Conservation (phyloP, 2,797 vertebrate species). For the Argyrosomus regius region DNA sequence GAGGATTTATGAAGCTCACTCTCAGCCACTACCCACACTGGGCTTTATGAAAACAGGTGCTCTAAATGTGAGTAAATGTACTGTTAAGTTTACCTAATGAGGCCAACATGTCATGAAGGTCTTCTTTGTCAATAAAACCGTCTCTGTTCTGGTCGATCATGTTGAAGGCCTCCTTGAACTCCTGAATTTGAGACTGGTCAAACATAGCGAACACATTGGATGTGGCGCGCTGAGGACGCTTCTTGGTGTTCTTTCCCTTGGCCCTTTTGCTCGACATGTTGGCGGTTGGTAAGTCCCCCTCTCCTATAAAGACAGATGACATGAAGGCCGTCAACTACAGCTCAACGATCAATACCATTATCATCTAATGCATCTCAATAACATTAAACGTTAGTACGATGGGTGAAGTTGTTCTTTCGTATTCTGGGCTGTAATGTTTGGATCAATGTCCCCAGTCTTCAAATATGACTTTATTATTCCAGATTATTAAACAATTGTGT, state of each 20-base stretch:
- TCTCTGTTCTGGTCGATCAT: slow-evolving; percentile 99
- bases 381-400: not conserved
- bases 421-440: not conserved
- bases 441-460: not conserved
- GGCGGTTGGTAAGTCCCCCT: slow-evolving; percentile 44
- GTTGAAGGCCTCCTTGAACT: slow-evolving; percentile 98
- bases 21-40: not conserved
- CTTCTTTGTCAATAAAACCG: slow-evolving; percentile 97
- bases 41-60: not conserved
- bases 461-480: not conserved
- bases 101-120: slow-evolving; percentile 96
- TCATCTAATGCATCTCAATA: not conserved
- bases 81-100: slow-evolving; percentile 88
- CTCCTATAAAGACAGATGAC: slow-evolving; percentile 38
- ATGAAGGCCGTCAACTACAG: not conserved
- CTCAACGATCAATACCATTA: not conserved
- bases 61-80: slow-evolving; percentile 3
- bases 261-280: slow-evolving; percentile 96
- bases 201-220: slow-evolving; percentile 99
- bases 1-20: not conserved
- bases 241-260: slow-evolving; percentile 96
- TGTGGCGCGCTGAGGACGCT: slow-evolving; percentile 94
- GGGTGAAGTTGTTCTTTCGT: not conserved
- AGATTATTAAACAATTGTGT: not conserved
- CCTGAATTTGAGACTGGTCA: slow-evolving; percentile 97